These are phyloP conservation scores for Dryobotodes eremita DNA, from an alignment of 2,888 invertebrate species.

Conservation along the genomic window DNA sequence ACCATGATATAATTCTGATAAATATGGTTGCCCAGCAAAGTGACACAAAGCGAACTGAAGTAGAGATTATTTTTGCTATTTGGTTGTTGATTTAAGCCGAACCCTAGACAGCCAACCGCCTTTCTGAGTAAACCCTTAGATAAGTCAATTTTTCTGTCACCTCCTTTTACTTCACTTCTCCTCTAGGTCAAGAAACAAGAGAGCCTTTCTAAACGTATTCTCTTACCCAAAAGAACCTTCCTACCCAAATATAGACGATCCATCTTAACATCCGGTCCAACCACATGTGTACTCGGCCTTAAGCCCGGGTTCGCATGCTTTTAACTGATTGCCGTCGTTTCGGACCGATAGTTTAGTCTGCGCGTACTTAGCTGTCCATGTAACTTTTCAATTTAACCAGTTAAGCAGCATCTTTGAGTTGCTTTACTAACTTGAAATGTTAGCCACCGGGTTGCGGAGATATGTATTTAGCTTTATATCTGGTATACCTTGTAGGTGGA, in stretches of 20 bases:
- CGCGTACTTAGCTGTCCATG: conserved; percentile 52
- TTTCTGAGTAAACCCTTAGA: not conserved
- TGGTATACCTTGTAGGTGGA: conserved; percentile 16
- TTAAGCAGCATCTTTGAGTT: conserved; percentile 60
- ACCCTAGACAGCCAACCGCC: not conserved
- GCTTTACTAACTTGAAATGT: conserved; percentile 47
- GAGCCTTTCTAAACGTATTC: too few relatives aligned
- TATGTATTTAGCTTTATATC: conserved; percentile 30
- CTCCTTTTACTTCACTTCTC: not conserved
- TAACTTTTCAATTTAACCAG: conserved; percentile 65
- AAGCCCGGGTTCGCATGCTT: conserved; percentile 68
- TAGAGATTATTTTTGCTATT: not conserved
- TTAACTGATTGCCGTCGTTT: conserved; percentile 76
- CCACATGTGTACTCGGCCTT: conserved; percentile 47
- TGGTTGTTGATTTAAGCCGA: not conserved
- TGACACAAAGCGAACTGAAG: not conserved
- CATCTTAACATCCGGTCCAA: conserved; percentile 11
- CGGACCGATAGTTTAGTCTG: conserved; percentile 66
- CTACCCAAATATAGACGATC: conserved; percentile 5
- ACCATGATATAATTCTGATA: not conserved
- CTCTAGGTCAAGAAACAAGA: not conserved
- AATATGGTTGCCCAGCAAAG: not conserved
- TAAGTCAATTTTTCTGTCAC: not conserved
- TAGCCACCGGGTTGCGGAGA: conserved; percentile 12
- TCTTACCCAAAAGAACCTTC: not conserved